A percentile compares a stretch with the other conserved stretches of the same genome.
These are phyloP conservation scores for Pogonophryne albipinna DNA, from an alignment of 2,797 vertebrate genomes.

Conservation along the genomic window DNA sequence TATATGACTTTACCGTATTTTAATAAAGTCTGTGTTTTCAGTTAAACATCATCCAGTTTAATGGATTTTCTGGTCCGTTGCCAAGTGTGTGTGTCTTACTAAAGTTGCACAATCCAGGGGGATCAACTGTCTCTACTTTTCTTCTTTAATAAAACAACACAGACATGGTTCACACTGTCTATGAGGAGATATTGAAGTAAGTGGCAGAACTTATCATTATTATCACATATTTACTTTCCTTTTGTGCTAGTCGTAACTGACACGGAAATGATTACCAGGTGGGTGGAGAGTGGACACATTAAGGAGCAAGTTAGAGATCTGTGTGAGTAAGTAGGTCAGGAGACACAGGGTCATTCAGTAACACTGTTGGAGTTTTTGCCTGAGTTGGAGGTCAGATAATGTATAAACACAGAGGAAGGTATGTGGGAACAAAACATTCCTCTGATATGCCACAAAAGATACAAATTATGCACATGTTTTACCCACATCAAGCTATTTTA, in stretches of 20 bases:
- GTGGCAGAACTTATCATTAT: not conserved
- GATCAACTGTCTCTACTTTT: not conserved
- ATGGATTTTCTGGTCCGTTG: not conserved
- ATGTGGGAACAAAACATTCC: conserved; percentile 3
- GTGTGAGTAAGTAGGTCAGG: conserved; percentile 66
- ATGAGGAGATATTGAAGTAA: not conserved
- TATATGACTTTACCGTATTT: not conserved
- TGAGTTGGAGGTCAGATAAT: conserved; percentile 49
- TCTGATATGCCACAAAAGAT: not conserved
- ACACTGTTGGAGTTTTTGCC: conserved; percentile 34
- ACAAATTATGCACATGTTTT: conserved; percentile 1
- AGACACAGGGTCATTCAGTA: conserved; percentile 37
- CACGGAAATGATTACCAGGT: conserved; percentile 43
- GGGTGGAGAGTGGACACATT: conserved; percentile 42
- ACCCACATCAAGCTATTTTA: not conserved
- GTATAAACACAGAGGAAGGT: not conserved
- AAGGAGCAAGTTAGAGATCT: conserved; percentile 57
- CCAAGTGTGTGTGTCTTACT: too few relatives aligned
- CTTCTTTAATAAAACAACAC: conserved; percentile 6
- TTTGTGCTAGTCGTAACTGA: conserved; percentile 49
- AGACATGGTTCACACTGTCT: not conserved
- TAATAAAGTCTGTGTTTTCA: not conserved
- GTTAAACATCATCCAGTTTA: not conserved
- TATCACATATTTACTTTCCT: conserved; percentile 26
- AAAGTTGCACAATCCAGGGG: too few relatives aligned